These are phyloP conservation scores for Emydura subglobosa DNA, from an alignment of 2,113 vertebrate genomes.

Conservation along the genomic window DNA sequence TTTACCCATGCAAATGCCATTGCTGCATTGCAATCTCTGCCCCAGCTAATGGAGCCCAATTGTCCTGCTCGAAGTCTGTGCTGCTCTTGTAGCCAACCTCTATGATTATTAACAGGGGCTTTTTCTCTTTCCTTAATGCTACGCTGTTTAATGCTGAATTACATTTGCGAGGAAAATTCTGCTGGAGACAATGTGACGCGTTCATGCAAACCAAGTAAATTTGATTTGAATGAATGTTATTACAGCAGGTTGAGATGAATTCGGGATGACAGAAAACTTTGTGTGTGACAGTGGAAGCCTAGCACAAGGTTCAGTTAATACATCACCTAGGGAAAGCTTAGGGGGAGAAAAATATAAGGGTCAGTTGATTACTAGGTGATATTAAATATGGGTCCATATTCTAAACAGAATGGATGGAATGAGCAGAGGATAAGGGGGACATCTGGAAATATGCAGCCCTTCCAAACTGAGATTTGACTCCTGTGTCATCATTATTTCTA, in stretches of 20 bases:
- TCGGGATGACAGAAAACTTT: conserved; percentile 65
- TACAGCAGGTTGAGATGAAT: conserved; percentile 50
- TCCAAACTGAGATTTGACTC: background rate
- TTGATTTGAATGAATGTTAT: conserved; percentile 44
- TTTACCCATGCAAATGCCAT: background rate
- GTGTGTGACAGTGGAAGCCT: background rate
- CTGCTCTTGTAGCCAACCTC: background rate
- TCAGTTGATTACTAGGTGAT: background rate
- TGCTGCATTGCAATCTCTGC: background rate
- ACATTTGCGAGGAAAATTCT: conserved; percentile 66
- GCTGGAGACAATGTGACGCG: conserved; percentile 34
- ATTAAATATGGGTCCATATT: background rate
- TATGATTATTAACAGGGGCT: background rate
- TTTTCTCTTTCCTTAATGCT: background rate
- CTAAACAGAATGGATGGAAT: background rate
- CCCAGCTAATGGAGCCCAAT: background rate
- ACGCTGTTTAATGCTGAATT: conserved; percentile 42
- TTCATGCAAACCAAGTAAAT: conserved; percentile 35
- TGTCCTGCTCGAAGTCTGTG: background rate
- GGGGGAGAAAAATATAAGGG: background rate
- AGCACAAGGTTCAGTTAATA: conserved; percentile 27
- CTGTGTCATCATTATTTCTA: background rate
- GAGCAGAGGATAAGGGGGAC: background rate
- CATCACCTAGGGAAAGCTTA: conserved; percentile 11
- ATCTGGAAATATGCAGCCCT: background rate